phyloP scores from a whole-genome alignment of 2,797 vertebrate genomes.

The Pitangus sulphuratus region DNA sequence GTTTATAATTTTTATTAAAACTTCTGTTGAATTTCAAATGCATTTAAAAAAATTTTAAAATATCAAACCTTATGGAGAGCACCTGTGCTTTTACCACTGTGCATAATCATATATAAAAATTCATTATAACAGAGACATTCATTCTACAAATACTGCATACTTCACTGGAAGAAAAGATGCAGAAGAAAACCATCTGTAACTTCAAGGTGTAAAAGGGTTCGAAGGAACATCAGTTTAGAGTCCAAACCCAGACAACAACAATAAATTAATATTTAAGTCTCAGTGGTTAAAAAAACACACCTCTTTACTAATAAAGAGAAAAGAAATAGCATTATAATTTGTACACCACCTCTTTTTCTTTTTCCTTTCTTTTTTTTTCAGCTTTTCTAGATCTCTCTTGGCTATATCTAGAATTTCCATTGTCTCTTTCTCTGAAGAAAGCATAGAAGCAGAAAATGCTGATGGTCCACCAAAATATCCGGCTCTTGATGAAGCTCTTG shows the following conservation, averaged over 20 bases:
- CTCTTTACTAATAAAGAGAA: neutral
- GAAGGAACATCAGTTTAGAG: neutral
- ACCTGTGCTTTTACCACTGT: neutral
- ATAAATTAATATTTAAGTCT: neutral
- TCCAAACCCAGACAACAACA: neutral
- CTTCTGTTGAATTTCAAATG: neutral
- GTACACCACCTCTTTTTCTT: slow-evolving; percentile 92
- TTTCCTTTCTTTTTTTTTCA: slow-evolving; percentile 93
- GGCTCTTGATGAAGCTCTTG: slow-evolving; percentile 78
- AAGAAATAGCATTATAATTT: slow-evolving; percentile 1
- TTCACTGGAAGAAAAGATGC: slow-evolving; percentile 3
- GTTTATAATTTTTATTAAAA: neutral
- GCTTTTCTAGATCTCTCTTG: slow-evolving; percentile 94
- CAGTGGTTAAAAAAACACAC: neutral
- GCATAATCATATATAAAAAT: neutral
- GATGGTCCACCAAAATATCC: slow-evolving; percentile 80
- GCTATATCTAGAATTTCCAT: slow-evolving; percentile 93
- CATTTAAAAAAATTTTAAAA: neutral
- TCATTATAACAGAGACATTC: neutral
- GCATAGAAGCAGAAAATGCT: slow-evolving; percentile 79
- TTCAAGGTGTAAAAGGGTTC: neutral
- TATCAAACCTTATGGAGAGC: neutral
- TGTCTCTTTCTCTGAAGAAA: slow-evolving; percentile 90
- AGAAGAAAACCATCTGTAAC: neutral
- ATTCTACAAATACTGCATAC: neutral